phyloP scores from a whole-genome alignment of 1,140 invertebrate genomes.

The Ooceraea biroi region DNA sequence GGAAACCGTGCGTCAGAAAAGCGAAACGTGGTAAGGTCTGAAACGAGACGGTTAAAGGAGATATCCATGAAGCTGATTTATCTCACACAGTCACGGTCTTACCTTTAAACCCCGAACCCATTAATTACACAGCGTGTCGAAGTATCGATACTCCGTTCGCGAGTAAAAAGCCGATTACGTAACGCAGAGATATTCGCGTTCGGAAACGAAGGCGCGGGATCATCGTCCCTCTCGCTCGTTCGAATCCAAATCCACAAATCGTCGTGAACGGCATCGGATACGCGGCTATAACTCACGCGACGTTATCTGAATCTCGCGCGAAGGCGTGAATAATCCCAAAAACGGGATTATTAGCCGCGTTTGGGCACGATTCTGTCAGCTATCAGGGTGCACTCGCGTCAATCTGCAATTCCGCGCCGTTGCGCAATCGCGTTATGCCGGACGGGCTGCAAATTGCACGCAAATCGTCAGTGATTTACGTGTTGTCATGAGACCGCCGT shows the following conservation, averaged over 20 bases:
- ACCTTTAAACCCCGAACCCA: not conserved
- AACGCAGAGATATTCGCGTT: not conserved
- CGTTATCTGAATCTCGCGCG: slow-evolving; percentile 5
- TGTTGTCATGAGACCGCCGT: not conserved
- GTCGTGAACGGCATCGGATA: not conserved
- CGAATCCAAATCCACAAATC: not conserved
- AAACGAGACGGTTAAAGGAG: too few species aligned
- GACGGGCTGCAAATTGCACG: slow-evolving; percentile 43
- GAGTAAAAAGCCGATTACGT: not conserved
- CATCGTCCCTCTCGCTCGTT: not conserved
- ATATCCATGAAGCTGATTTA: too few species aligned
- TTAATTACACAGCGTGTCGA: not conserved
- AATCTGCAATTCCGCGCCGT: not conserved
- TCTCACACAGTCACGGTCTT: too few species aligned
- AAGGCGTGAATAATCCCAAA: not conserved
- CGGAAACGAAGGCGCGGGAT: not conserved
- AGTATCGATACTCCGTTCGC: not conserved
- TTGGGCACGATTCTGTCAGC: not conserved
- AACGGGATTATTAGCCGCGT: slow-evolving; percentile 2
- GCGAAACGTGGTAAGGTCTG: too few species aligned
- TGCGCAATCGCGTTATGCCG: slow-evolving; percentile 39
- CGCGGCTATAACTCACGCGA: not conserved
- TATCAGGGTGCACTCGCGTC: not conserved
- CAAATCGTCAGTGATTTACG: slow-evolving; percentile 56
- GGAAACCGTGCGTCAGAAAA: too few species aligned